These are phyloP conservation scores for Anguilla anguilla DNA, from an alignment of 2,797 vertebrate species.

Conservation along the genomic window DNA sequence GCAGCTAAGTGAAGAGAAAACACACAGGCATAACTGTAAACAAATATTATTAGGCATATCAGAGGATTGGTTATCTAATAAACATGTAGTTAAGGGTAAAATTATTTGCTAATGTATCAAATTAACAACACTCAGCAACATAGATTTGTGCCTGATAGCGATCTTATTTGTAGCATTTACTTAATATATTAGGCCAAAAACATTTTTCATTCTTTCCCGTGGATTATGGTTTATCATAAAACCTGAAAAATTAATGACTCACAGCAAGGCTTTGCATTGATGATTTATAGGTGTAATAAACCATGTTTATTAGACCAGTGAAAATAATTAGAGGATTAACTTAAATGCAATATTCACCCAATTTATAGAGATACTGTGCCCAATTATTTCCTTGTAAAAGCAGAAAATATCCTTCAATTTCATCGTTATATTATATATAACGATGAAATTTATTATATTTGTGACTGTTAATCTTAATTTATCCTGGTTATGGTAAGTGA, in stretches of 20 bases:
- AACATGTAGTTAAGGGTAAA: slow-evolving; percentile 99
- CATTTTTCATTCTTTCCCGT: slow-evolving; percentile 94
- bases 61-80: slow-evolving; percentile 89
- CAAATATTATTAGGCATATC: slow-evolving; percentile 80
- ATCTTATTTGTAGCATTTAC: slow-evolving; percentile 98
- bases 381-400: slow-evolving; percentile 89
- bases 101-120: slow-evolving; percentile 99
- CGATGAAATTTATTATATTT: too few species aligned
- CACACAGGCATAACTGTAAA: slow-evolving; percentile 67
- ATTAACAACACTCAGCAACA: slow-evolving; percentile 97
- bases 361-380: slow-evolving; percentile 88
- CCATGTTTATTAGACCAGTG: slow-evolving; percentile 95
- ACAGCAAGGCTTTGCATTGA: slow-evolving; percentile 90
- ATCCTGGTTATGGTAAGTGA: slow-evolving; percentile 71
- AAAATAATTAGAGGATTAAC: slow-evolving; percentile 97
- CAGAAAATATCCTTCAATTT: slow-evolving; percentile 88
- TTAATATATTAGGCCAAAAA: slow-evolving; percentile 91
- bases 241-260: slow-evolving; percentile 97
- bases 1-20: slow-evolving; percentile 55
- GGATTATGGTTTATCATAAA: slow-evolving; percentile 92
- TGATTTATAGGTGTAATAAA: slow-evolving; percentile 95
- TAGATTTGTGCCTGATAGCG: slow-evolving; percentile 90
- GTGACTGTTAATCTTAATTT: slow-evolving; percentile 88
- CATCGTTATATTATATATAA: slow-evolving; percentile 95
- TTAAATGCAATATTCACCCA: slow-evolving; percentile 95